These are phyloP conservation scores for Climacteris rufus DNA, from an alignment of 2,113 vertebrate species.

Conservation along the genomic window DNA sequence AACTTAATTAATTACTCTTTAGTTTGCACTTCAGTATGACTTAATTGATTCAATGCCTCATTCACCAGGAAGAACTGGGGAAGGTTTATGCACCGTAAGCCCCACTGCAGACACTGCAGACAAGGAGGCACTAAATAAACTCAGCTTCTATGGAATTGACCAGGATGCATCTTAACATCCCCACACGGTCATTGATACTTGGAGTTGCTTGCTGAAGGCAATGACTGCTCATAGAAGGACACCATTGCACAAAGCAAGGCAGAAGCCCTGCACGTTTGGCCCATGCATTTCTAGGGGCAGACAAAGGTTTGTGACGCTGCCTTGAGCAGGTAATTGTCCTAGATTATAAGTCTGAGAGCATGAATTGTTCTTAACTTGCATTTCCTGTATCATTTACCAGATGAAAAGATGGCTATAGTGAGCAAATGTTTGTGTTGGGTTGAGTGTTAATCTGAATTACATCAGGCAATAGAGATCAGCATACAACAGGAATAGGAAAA, in stretches of 20 bases:
- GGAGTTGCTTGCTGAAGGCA: neutral
- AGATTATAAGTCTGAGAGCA: neutral
- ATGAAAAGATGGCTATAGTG: neutral
- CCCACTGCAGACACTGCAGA: neutral
- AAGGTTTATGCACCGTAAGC: neutral
- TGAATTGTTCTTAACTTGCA: neutral
- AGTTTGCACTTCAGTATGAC: neutral
- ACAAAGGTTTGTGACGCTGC: neutral
- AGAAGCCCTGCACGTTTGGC: neutral
- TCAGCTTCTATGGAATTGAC: neutral
- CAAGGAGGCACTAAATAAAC: neutral
- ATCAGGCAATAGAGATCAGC: neutral
- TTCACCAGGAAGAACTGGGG: neutral
- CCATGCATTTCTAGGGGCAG: neutral
- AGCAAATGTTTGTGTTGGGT: neutral
- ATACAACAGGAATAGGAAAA: neutral
- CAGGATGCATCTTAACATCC: neutral
- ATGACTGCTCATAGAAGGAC: neutral
- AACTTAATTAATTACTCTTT: slow-evolving; percentile 25
- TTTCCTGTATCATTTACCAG: neutral
- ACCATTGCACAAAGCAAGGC: neutral
- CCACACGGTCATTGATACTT: neutral
- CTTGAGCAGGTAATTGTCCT: neutral
- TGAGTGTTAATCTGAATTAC: neutral
- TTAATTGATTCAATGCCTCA: neutral